Evolutionary conservation across 2,113 vertebrate species (phyloP).

Genomic region (Hyaena hyaena): DNA sequence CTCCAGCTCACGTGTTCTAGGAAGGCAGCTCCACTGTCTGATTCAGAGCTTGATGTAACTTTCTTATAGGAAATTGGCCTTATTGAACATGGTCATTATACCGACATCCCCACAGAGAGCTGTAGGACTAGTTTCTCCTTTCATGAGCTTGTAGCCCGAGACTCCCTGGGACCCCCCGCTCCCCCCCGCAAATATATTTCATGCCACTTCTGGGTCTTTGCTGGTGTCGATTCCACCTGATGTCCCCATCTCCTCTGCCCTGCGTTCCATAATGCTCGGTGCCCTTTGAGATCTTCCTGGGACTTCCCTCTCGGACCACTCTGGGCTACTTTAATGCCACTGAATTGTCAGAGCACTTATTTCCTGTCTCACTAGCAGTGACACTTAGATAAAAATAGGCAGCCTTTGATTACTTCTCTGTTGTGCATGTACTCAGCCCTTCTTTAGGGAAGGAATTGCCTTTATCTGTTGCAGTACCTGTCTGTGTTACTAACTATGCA

Average conservation of each 20-base stretch:
- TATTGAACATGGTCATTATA: fast-evolving
- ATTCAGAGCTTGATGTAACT: neutral
- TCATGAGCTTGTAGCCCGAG: neutral
- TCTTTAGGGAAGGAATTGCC: neutral
- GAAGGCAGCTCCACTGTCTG: neutral
- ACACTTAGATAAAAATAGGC: neutral
- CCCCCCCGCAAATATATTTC: fast-evolving
- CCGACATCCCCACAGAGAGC: fast-evolving
- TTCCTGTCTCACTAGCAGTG: neutral
- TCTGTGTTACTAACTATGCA: neutral
- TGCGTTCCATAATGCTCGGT: neutral
- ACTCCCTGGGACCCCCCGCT: too few relatives aligned
- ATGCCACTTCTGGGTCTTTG: neutral
- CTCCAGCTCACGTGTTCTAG: neutral
- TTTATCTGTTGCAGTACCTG: neutral
- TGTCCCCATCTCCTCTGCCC: neutral
- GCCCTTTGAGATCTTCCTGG: neutral
- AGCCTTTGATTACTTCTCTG: neutral
- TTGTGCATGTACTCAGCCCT: too few relatives aligned
- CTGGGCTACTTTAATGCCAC: neutral
- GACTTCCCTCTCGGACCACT: neutral
- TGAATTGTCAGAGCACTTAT: neutral
- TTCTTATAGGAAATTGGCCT: neutral
- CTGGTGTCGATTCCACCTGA: too few relatives aligned
- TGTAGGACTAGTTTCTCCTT: neutral